Evolutionary conservation across 1,140 invertebrate genomes (phyloP).

Genomic region (Zeugodacus cucurbitae): DNA sequence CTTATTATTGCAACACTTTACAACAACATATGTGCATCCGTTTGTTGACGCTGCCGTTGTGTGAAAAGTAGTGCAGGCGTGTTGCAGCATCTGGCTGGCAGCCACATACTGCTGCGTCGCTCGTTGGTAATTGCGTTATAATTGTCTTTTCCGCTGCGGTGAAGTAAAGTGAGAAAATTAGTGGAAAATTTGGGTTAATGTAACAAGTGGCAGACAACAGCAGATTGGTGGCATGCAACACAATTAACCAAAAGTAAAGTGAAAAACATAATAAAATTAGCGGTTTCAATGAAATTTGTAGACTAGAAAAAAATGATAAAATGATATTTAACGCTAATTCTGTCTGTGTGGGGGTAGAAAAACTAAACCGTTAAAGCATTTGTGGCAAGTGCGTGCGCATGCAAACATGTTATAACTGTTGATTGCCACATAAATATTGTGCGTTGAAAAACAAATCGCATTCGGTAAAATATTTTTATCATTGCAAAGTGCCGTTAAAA

Average conservation of each 20-base stretch:
- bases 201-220: constrained; percentile 7
- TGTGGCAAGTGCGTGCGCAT: constrained; percentile 2
- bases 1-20: background rate
- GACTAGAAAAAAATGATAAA: background rate
- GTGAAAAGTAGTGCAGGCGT: constrained; percentile 31
- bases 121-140: background rate
- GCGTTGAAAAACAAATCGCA: background rate
- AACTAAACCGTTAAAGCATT: constrained; percentile 21
- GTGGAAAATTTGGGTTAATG: constrained; percentile 8
- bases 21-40: background rate
- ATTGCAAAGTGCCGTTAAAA: constrained; percentile 15
- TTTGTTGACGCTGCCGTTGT: background rate
- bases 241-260: background rate
- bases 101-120: constrained; percentile 4
- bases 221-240: background rate
- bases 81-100: constrained; percentile 19
- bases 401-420: background rate
- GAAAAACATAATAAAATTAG: background rate
- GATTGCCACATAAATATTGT: background rate
- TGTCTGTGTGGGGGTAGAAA: background rate
- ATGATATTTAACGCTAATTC: background rate
- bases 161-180: background rate
- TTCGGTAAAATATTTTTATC: background rate
- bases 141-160: constrained; percentile 23
- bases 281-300: background rate